A percentile compares a stretch with the other conserved stretches of the same genome.
phyloP scores from a whole-genome alignment of 2,888 invertebrate genomes.

The Scaeva pyrastri region DNA sequence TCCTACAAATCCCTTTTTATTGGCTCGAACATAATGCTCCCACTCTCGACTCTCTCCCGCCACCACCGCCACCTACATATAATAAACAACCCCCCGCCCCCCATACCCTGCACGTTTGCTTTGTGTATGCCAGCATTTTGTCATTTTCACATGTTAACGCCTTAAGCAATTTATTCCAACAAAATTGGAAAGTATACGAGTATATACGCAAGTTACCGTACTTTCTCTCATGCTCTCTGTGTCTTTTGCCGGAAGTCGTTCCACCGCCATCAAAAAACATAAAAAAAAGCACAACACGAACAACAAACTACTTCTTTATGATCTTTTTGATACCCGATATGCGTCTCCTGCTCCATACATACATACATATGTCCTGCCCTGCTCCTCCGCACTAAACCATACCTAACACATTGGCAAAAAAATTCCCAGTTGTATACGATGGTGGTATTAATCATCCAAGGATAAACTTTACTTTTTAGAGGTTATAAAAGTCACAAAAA shows the following conservation, averaged over 20 bases:
- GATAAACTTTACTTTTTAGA: constrained; percentile 45
- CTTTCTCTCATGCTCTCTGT: background rate
- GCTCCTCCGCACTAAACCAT: background rate
- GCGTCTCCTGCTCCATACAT: constrained; percentile 29
- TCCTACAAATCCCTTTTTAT: too few relatives aligned
- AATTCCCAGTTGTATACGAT: constrained; percentile 61
- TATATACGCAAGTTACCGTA: background rate
- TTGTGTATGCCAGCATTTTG: constrained; percentile 56
- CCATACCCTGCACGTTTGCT: too few relatives aligned
- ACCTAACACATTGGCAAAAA: constrained; percentile 48
- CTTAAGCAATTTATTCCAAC: constrained; percentile 53
- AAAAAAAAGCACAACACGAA: constrained; percentile 3
- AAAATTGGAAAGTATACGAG: constrained; percentile 27
- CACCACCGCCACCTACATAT: too few relatives aligned
- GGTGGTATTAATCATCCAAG: constrained; percentile 67
- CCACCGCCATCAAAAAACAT: background rate
- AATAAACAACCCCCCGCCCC: constrained; percentile 12
- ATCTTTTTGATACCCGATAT: constrained; percentile 39
- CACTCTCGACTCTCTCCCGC: background rate
- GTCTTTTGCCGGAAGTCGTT: constrained; percentile 20
- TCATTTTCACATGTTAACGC: constrained; percentile 73
- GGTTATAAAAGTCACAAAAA: constrained; percentile 56
- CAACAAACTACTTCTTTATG: constrained; percentile 40
- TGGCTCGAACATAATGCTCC: too few relatives aligned
- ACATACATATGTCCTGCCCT: background rate